A percentile compares a stretch with the other conserved stretches of the same genome.
Conservation (phyloP, 2,113 vertebrate genomes). For the Lucifuga dentata region DNA sequence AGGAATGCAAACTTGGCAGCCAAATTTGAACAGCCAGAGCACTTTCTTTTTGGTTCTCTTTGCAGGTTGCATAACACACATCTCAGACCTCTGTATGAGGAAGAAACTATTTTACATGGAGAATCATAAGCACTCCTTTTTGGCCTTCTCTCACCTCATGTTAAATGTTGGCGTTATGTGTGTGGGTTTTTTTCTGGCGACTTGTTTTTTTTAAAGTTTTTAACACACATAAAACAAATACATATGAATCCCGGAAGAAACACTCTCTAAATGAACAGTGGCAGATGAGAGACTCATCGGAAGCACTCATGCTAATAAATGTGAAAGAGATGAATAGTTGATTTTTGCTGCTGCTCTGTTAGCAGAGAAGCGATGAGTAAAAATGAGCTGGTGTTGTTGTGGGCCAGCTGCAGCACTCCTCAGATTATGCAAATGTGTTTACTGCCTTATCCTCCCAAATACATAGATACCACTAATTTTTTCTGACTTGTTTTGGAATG, state of each 20-base stretch:
- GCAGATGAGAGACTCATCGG: conserved; percentile 48
- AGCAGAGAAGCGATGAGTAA: conserved; percentile 59
- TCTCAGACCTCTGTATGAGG: conserved; percentile 1
- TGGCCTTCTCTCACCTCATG: conserved; percentile 52
- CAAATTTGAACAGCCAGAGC: neutral
- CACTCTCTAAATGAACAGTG: conserved; percentile 51
- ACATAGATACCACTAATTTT: conserved; percentile 62
- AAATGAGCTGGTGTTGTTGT: conserved; percentile 61
- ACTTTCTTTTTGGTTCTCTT: neutral
- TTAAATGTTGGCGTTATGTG: conserved; percentile 50
- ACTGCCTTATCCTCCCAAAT: conserved; percentile 64
- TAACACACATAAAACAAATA: conserved; percentile 60
- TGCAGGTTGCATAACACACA: conserved; percentile 18
- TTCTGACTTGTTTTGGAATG: conserved; percentile 42
- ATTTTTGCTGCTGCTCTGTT: conserved; percentile 44
- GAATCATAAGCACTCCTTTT: conserved; percentile 41
- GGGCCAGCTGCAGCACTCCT: conserved; percentile 61
- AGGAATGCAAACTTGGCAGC: neutral
- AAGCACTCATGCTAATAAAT: conserved; percentile 59
- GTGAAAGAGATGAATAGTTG: conserved; percentile 53
- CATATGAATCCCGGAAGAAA: conserved; percentile 60
- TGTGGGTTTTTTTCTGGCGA: conserved; percentile 39
- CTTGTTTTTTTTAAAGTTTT: conserved; percentile 43
- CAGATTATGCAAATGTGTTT: conserved; percentile 73
- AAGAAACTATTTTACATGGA: conserved; percentile 36